These are phyloP conservation scores for Melanotaenia duboulayi DNA, from an alignment of 2,113 vertebrate species.

Conservation along the genomic window DNA sequence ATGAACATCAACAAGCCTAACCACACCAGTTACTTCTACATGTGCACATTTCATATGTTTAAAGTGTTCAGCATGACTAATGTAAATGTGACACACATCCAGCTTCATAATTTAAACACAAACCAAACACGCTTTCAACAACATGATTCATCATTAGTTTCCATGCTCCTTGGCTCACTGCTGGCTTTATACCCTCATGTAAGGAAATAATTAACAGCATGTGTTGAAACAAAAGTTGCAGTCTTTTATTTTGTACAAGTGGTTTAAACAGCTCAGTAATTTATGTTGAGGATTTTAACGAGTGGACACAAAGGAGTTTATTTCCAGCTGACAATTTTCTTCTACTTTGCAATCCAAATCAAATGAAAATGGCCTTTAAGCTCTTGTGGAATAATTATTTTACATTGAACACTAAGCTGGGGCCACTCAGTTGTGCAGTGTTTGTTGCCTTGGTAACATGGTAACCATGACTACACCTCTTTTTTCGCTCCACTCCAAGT, in stretches of 20 bases:
- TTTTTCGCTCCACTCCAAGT: conserved; percentile 52
- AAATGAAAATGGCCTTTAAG: conserved; percentile 7
- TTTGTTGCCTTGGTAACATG: conserved; percentile 67
- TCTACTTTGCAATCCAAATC: conserved; percentile 24
- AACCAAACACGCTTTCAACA: neutral
- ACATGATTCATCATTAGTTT: conserved; percentile 27
- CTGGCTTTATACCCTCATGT: neutral
- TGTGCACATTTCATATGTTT: neutral
- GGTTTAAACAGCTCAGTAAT: conserved; percentile 8
- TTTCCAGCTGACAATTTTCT: conserved; percentile 12
- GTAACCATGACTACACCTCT: conserved; percentile 58
- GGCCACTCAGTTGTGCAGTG: conserved; percentile 7
- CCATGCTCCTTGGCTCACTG: neutral
- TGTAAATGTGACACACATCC: neutral
- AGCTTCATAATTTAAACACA: neutral
- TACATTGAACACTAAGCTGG: conserved; percentile 1
- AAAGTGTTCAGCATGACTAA: neutral
- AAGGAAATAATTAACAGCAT: no score
- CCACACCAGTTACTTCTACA: no score
- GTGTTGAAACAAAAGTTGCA: conserved; percentile 1
- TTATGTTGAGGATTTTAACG: conserved; percentile 7
- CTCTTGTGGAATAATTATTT: conserved; percentile 19
- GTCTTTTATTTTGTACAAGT: neutral
- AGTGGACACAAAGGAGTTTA: conserved; percentile 25
- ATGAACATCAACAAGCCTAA: no score